Evolutionary conservation across 2,113 vertebrate species (phyloP).

Genomic region (zebrafish (Danio rerio)): GRCz12tu NC_133192.1:38422001-38422500

Average conservation of each 20-base stretch:
- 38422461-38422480: background rate
- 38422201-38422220: conserved; percentile 20
- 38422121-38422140: background rate
- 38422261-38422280: background rate
- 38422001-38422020: background rate
- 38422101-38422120: background rate
- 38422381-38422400: background rate
- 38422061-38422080: background rate
- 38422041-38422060: background rate
- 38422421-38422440: background rate
- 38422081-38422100: background rate
- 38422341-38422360: conserved; percentile 38
- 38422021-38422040: background rate
- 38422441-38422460: conserved; percentile 23
- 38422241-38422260: conserved; percentile 31
- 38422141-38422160: background rate
- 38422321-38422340: conserved; percentile 3
- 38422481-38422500: conserved; percentile 25
- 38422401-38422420: conserved; percentile 12
- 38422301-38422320: conserved; percentile 37
- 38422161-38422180: background rate
- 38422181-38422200: conserved; percentile 1
- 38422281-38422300: conserved; percentile 38
- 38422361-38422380: conserved; percentile 2
- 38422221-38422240: background rate